Base-by-base conservation (phyloP, 2,113 vertebrate species). In the Syngnathus scovelli region DNA sequence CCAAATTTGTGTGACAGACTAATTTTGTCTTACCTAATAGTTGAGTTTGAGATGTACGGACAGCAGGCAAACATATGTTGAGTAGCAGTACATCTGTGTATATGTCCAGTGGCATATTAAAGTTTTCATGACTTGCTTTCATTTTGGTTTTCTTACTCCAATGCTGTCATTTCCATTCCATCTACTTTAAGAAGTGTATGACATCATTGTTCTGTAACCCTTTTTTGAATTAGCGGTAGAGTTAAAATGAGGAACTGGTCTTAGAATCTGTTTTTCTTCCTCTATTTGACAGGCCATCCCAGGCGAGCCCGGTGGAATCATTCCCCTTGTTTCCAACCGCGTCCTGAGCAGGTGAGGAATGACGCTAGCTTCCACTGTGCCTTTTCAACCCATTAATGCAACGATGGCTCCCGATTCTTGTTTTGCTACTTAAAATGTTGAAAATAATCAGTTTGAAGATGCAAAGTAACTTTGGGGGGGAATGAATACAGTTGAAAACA, bases 251-350 rank as follows among this genome's bases (percentile, higher is more conserved):
- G 0, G 23, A 76, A 63, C 67, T 0, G 0, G 41, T 69, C 61
- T 73, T 12, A 49, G 13, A 2, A 46, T 8, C 1, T 64, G 69
- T 76, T 78, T 83, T 68, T 77, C 71, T 78, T 73, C 61, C 51
- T 76, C 12, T 80, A 46, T 73, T 78, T 80, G 69, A 85, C 86
- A 79, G 82, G 60, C 67, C 56, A 59, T 67, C 59, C 52, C 68
- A 60, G 70, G 19, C 12, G 13, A 75, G 37, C 69, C 61, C 48
- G 0, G 56, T 1, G 52, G 73, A 27, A 62, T 70, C 61, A 64
- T 18, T 70, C 44, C 72, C 68, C 55, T 56, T 71, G 72, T 77
- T 80, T 83, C 56, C 39, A 16, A 77, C 69, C 78, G 75, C 80
- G 68, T 82, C 71, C 3, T 68, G 68, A 75, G 64, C 81, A 15